A percentile compares a stretch with the other conserved stretches of the same genome.
These are phyloP conservation scores for Nanger granti DNA, from an alignment of 2,113 vertebrate genomes.

Conservation along the genomic window DNA sequence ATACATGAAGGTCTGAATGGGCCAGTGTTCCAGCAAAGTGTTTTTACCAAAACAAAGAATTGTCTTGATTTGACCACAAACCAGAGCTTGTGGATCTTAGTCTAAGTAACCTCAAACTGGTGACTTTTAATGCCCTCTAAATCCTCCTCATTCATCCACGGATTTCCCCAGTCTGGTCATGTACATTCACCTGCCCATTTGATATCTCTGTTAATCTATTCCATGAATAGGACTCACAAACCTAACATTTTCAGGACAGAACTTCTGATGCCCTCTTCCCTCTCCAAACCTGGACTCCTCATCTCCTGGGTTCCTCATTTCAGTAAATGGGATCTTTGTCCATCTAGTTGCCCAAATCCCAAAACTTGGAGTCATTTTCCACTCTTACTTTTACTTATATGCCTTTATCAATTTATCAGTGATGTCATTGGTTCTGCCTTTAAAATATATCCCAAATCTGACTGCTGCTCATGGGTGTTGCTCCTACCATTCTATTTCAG, in stretches of 20 bases:
- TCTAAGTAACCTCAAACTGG: background rate
- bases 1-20: background rate
- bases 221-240: background rate
- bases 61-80: background rate
- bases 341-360: background rate
- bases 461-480: background rate
- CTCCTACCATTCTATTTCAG: background rate
- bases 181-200: background rate
- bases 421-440: background rate
- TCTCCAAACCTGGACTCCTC: background rate
- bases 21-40: background rate
- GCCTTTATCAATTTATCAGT: background rate
- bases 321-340: background rate
- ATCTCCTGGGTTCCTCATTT: background rate
- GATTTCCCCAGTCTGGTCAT: background rate
- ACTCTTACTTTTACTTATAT: background rate
- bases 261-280: background rate
- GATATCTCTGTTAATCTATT: background rate
- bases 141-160: background rate
- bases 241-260: background rate
- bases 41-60: background rate
- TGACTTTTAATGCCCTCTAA: background rate
- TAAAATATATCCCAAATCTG: background rate
- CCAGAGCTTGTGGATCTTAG: background rate
- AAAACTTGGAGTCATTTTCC: background rate